phyloP scores from a whole-genome alignment of 2,113 vertebrate genomes.

The Balaenoptera acutorostrata region DNA sequence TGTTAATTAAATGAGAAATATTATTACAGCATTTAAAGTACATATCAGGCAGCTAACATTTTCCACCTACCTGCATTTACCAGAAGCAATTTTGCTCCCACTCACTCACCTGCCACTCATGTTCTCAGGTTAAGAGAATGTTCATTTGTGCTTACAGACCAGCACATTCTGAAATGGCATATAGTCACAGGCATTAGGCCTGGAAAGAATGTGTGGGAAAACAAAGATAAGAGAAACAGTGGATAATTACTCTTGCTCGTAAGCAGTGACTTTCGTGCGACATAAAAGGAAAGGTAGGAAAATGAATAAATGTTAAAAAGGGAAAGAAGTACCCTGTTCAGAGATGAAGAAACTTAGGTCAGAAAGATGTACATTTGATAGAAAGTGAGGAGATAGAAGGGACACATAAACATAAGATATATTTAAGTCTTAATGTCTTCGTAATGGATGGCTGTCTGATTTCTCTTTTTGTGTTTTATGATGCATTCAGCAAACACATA shows the following conservation, averaged over 20 bases:
- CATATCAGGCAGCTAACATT: constrained; percentile 33
- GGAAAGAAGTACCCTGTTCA: neutral
- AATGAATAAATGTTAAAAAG: neutral
- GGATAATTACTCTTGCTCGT: constrained; percentile 15
- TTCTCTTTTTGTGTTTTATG: neutral
- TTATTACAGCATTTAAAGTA: constrained; percentile 47
- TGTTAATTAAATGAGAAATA: constrained; percentile 62
- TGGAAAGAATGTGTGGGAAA: neutral
- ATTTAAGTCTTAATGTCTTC: neutral
- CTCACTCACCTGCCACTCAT: constrained; percentile 30
- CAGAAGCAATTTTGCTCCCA: constrained; percentile 43
- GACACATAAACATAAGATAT: neutral
- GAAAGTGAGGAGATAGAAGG: neutral
- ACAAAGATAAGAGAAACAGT: neutral
- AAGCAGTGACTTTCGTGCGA: neutral
- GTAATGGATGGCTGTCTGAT: neutral
- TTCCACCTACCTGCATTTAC: constrained; percentile 41
- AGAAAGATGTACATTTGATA: neutral
- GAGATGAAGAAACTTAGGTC: neutral
- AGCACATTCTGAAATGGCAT: neutral
- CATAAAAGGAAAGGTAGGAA: neutral
- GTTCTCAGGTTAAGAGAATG: neutral
- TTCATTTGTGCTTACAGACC: neutral
- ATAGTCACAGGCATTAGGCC: neutral
- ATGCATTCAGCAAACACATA: neutral